Base-by-base conservation (phyloP, 2,888 invertebrate genomes). In the Hypolimnas misippus region DNA sequence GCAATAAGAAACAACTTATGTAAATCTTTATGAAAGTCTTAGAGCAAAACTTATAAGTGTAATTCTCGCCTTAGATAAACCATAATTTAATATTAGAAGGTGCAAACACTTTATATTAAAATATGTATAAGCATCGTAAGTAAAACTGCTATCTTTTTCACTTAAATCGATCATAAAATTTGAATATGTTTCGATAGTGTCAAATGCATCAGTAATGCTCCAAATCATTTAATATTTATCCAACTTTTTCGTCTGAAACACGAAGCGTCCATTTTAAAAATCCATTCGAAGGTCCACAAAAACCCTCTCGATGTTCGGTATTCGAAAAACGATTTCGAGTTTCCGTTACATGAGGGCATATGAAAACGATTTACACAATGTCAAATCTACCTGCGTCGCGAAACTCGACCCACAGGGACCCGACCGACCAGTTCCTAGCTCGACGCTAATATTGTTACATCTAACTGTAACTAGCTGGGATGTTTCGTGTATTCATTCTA, bases 301-400 rank as follows among this genome's bases (percentile, higher is more conserved):
- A 46, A 12, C 5, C 31, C n/a, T n/a, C 46, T 60, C 29, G 38
- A 16, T 31, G 33, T 56, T 86, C 83, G 76, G 83, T 86, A 88
- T 86, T 84, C 87, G 77, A 78, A 76, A 75, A 81, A 83, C 85
- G 84, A 83, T 82, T 82, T 79, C 77, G 76, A 76, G 85, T 85
- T 84, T 88, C 87, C 88, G 86, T 84, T 83, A 75, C 83, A 83
- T 42, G 44, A 51, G 77, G 79, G 81, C 79, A 84, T 83, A 84
- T 85, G 82, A 85, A 84, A 87, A 86, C 84, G 82, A 63, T 86
- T 87, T 83, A 82, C 84, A 86, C 87, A 88, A 87, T 86, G 84
- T 86, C 84, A 83, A 84, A 85, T 85, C 78, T 79, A 81, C 81
- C 83, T 83, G 83, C 75, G 73, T 86, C 84, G 84, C 84, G 78